Evolutionary conservation across 2,797 vertebrate genomes (phyloP), one percentile per base, ranked within the genome.

Genomic region (Hydrophis major): DNA sequence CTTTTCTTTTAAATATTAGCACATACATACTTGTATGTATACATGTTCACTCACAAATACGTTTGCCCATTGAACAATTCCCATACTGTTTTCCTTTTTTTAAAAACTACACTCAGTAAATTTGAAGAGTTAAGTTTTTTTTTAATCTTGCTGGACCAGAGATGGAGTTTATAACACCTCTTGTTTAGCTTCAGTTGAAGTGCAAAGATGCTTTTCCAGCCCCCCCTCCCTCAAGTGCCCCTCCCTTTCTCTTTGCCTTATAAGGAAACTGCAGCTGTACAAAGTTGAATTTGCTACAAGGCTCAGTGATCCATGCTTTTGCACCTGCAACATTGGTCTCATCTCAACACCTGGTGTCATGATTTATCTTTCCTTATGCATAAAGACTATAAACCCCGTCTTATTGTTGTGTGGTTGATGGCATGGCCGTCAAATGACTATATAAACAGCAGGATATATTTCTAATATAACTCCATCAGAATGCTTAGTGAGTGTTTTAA

Each of bases 311-410:
- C 95, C 3, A 91, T 97, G 95, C 95, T 96, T 97, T 95, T 98
- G 98, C 98, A 99, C 98, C 98, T 99, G 99, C 98, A 99, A 98
- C 97, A 98, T 97, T 96, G 94, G 97, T 96, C 96, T 97, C 97
- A 96, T 97, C 97, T 97, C 96, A 96, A 97, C 98, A 98, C 98
- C 97, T 98, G 97, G 97, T 96, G 95, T 93, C 96, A 95, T 97
- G 97, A 97, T 97, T 97, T 97, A 97, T 96, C 96, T 96, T 96
- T 94, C 95, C 96, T 97, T 97, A 96, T 96, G 97, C 96, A 87
- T 93, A 92, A 90, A 94, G 78, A 89, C 92, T 95, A 96, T 95
- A 97, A 94, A 96, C 95, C 94, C 92, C 93, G 91, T 94, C 96
- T 89, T 96, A 95, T 88, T 96, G 95, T 94, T 95, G 92, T 94